Conservation (phyloP, 2,888 invertebrate genomes). For the Tetragonisca angustula region DNA sequence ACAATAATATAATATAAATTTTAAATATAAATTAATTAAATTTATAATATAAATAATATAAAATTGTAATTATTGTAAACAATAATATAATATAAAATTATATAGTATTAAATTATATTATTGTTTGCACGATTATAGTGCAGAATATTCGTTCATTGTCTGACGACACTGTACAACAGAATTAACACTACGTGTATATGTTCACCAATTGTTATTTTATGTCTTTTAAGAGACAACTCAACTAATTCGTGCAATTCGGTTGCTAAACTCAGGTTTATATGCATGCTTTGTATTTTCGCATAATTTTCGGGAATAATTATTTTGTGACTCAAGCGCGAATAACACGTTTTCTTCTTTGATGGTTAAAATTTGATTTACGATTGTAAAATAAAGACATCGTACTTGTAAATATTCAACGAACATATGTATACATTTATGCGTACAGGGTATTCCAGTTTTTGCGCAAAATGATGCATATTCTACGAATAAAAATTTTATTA, state of each 20-base stretch:
- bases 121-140: too few relatives aligned
- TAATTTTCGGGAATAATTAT: too few relatives aligned
- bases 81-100: too few relatives aligned
- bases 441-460: not conserved
- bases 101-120: too few relatives aligned
- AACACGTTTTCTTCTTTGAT: not conserved
- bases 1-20: too few relatives aligned
- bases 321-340: not conserved
- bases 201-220: not conserved
- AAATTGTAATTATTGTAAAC: too few relatives aligned
- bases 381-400: not conserved
- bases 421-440: not conserved
- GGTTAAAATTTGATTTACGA: not conserved
- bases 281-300: not conserved
- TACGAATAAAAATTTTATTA: not conserved
- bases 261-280: not conserved
- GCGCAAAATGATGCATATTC: not conserved
- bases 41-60: too few relatives aligned
- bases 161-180: not conserved
- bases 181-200: too few relatives aligned
- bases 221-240: not conserved
- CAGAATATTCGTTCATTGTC: not conserved
- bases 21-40: too few relatives aligned
- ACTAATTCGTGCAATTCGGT: not conserved
- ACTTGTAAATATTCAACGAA: conserved; percentile 3